These are phyloP conservation scores for Latrodectus hesperus DNA, from an alignment of 2,888 invertebrate genomes.

Conservation along the genomic window DNA sequence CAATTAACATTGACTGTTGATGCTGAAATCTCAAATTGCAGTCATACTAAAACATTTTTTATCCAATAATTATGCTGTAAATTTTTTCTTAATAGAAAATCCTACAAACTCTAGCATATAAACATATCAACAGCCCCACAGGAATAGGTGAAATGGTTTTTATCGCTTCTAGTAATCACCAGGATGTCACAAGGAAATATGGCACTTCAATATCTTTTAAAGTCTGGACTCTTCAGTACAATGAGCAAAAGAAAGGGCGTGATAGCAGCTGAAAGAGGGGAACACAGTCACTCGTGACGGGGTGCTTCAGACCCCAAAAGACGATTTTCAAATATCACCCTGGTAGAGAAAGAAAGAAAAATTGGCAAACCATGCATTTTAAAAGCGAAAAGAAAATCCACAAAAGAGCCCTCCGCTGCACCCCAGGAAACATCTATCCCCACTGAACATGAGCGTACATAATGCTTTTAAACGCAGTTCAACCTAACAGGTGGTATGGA, in stretches of 20 bases:
- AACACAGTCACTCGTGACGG: not conserved
- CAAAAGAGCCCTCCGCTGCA: conserved; percentile 33
- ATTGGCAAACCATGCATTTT: conserved; percentile 17
- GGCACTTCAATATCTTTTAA: not conserved
- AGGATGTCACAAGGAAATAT: not conserved
- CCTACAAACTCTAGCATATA: too few species aligned
- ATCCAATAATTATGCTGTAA: too few species aligned
- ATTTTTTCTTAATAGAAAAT: too few species aligned
- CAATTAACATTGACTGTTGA: too few species aligned
- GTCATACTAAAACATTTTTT: too few species aligned
- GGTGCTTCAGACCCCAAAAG: not conserved
- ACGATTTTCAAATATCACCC: not conserved
- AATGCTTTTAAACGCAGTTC: conserved; percentile 49
- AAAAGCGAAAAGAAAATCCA: conserved; percentile 21
- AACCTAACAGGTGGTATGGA: conserved; percentile 50
- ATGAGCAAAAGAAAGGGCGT: conserved; percentile 43
- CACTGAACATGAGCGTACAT: conserved; percentile 30
- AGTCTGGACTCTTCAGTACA: not conserved
- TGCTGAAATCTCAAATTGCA: too few species aligned
- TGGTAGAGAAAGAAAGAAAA: not conserved
- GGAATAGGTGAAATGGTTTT: not conserved
- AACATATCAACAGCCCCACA: not conserved
- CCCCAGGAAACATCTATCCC: conserved; percentile 26
- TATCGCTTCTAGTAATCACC: not conserved
- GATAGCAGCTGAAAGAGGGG: conserved; percentile 19